Evolutionary conservation across 2,113 vertebrate genomes (phyloP).

Genomic region (Romanogobio albipinnatus): DNA sequence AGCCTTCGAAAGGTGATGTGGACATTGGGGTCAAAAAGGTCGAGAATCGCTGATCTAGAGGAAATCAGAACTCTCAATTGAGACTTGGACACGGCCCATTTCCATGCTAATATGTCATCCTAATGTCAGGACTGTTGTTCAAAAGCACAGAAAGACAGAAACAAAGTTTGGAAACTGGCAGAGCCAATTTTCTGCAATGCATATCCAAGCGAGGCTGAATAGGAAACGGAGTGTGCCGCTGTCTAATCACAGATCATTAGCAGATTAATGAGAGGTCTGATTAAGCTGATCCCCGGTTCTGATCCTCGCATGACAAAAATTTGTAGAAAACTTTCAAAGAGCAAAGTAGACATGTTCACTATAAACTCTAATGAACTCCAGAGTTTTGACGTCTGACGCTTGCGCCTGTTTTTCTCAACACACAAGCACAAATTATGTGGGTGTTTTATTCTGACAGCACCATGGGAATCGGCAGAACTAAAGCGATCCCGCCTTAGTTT

Average conservation of each 20-base stretch:
- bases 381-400: constrained; percentile 36
- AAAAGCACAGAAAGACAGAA: constrained; percentile 13
- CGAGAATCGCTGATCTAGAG: not conserved
- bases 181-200: constrained; percentile 38
- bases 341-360: not conserved
- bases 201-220: constrained; percentile 36
- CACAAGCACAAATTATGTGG: constrained; percentile 26
- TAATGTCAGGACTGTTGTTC: constrained; percentile 45
- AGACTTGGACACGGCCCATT: constrained; percentile 22
- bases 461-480: constrained; percentile 37
- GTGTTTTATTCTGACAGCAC: constrained; percentile 35
- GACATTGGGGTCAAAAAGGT: not conserved
- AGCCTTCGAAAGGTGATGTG: too few species aligned
- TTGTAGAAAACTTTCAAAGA: not conserved
- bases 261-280: constrained; percentile 52
- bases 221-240: constrained; percentile 38
- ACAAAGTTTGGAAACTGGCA: constrained; percentile 5
- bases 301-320: not conserved
- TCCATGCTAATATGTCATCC: constrained; percentile 55
- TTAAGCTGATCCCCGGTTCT: constrained; percentile 43
- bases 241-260: constrained; percentile 52
- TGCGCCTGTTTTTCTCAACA: constrained; percentile 10
- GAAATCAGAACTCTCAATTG: constrained; percentile 5
- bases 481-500: constrained; percentile 46
- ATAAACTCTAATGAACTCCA: constrained; percentile 35